Evolutionary conservation across 92 coral and sea anemone genomes (phyloP).

Genomic region (Meandrina meandrites): DNA sequence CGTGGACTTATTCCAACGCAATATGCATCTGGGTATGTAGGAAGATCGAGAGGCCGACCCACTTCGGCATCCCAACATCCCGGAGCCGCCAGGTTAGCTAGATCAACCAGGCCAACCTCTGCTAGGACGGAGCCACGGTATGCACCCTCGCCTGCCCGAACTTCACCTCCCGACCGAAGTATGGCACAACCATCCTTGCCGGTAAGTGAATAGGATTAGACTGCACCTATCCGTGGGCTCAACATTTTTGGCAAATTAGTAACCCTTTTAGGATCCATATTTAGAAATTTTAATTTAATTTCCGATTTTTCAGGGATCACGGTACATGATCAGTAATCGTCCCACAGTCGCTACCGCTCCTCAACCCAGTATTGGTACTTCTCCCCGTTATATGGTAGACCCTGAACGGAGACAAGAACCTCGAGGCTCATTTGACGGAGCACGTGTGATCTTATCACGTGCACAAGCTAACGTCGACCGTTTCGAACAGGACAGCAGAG

Average conservation of each 20-base stretch:
- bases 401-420: slow-evolving; percentile 60
- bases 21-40: slow-evolving; percentile 53
- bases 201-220: background rate
- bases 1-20: slow-evolving; percentile 59
- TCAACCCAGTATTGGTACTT: slow-evolving; percentile 70
- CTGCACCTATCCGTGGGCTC: background rate
- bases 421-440: slow-evolving; percentile 74
- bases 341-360: slow-evolving; percentile 63
- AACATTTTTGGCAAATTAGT: background rate
- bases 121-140: slow-evolving; percentile 64
- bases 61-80: slow-evolving; percentile 52
- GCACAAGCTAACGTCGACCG: slow-evolving; percentile 79
- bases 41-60: slow-evolving; percentile 61
- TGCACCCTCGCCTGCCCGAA: slow-evolving; percentile 42
- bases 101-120: slow-evolving; percentile 65
- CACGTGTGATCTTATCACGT: slow-evolving; percentile 74
- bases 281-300: background rate
- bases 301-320: slow-evolving; percentile 21
- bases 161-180: slow-evolving; percentile 29
- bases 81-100: slow-evolving; percentile 43
- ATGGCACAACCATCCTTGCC: slow-evolving; percentile 27
- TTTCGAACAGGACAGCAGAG: slow-evolving; percentile 61
- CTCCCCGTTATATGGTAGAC: slow-evolving; percentile 68
- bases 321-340: slow-evolving; percentile 47
- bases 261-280: no score